A percentile compares a stretch with the other conserved stretches of the same genome.
Conservation (phyloP, 2,888 invertebrate species). For the Actias luna region DNA sequence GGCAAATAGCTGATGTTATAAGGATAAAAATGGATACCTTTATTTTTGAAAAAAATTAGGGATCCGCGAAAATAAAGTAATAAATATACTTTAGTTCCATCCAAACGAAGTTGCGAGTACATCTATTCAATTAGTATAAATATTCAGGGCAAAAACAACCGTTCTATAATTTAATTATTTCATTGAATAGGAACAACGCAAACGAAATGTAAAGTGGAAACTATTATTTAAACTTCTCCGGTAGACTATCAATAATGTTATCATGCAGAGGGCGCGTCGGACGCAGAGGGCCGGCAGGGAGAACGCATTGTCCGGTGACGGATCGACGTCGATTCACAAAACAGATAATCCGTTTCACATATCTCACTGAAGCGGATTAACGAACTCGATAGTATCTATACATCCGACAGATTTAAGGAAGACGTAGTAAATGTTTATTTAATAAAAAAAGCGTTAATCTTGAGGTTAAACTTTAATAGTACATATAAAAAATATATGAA, state of each 20-base stretch:
- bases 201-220: neutral
- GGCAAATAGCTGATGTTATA: no score
- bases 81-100: no score
- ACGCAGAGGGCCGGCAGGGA: slow-evolving; percentile 20
- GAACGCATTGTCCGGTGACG: slow-evolving; percentile 52
- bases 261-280: slow-evolving; percentile 48
- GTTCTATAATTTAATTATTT: neutral
- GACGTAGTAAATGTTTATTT: neutral
- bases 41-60: no score
- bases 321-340: slow-evolving; percentile 39
- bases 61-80: no score
- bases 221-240: slow-evolving; percentile 13
- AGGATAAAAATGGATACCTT: no score
- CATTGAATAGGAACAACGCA: neutral
- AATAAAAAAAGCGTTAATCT: neutral
- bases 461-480: neutral
- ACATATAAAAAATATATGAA: no score
- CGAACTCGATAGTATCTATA: neutral
- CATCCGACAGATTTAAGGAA: neutral
- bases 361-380: slow-evolving; percentile 2
- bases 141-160: neutral
- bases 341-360: slow-evolving; percentile 10
- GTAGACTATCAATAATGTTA: slow-evolving; percentile 49
- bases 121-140: neutral
- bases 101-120: no score